Percentiles rank a stretch among this genome's conserved stretches.
Evolutionary conservation across 1,140 invertebrate species (phyloP).

Genomic region (Anastrepha obliqua): DNA sequence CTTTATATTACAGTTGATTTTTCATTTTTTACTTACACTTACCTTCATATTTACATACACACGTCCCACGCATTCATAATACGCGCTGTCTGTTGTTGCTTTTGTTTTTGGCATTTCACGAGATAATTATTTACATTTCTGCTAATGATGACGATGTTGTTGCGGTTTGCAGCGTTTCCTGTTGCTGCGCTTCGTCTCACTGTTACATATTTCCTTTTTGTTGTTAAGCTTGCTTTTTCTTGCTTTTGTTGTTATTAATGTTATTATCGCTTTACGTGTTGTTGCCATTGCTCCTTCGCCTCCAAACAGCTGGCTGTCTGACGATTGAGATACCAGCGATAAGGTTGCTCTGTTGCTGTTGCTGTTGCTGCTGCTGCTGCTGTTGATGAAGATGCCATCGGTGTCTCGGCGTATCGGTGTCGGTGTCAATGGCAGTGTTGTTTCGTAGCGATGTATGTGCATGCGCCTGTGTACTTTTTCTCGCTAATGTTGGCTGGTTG

Average conservation of each 20-base stretch:
- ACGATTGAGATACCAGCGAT: slow-evolving; percentile 9
- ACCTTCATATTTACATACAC: neutral
- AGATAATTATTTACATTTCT: slow-evolving; percentile 55
- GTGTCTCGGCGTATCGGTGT: neutral
- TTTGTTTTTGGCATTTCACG: slow-evolving; percentile 45
- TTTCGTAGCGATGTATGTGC: neutral
- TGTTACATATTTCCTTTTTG: neutral
- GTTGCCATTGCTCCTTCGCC: neutral
- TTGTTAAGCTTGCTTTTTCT: neutral
- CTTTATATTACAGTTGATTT: slow-evolving; percentile 24
- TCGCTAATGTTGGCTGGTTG: too few relatives aligned
- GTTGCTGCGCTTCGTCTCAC: neutral
- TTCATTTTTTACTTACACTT: slow-evolving; percentile 25
- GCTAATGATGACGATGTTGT: slow-evolving; percentile 43
- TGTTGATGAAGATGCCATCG: slow-evolving; percentile 9
- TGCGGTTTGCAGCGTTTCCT: slow-evolving; percentile 46
- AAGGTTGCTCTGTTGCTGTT: neutral
- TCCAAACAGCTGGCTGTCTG: neutral
- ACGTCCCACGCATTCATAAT: neutral
- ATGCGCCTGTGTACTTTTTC: neutral
- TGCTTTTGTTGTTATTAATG: neutral
- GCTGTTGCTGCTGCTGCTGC: neutral
- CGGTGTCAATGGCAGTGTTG: neutral
- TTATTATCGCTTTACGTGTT: neutral
- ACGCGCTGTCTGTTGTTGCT: neutral